Evolutionary conservation across 2,797 vertebrate genomes (phyloP).

Genomic region (Schizopygopsis malacanthus): DNA sequence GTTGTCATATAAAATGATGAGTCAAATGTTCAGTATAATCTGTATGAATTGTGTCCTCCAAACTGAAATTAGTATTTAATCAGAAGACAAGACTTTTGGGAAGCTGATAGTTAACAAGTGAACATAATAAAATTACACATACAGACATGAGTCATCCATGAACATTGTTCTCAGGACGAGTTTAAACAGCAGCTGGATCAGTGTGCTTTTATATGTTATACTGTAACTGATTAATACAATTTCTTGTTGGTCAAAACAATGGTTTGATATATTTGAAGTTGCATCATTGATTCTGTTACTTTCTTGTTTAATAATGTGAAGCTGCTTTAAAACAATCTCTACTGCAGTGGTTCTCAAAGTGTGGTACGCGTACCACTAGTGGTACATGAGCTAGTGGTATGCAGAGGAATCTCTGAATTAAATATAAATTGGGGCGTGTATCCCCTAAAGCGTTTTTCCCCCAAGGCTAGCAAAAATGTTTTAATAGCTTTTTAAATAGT

Average conservation of each 20-base stretch:
- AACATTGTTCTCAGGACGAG: neutral
- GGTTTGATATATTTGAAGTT: neutral
- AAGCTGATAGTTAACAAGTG: slow-evolving; percentile 10
- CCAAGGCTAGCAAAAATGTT: no score
- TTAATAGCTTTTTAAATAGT: no score
- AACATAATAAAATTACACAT: neutral
- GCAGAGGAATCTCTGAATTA: no score
- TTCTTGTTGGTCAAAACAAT: neutral
- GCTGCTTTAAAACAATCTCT: neutral
- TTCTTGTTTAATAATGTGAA: neutral
- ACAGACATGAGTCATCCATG: neutral
- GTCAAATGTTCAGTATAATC: neutral
- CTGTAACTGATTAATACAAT: neutral
- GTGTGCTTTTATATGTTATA: neutral
- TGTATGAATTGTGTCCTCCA: neutral
- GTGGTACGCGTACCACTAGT: no score
- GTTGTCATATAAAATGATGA: neutral
- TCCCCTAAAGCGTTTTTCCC: no score
- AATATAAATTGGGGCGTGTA: no score
- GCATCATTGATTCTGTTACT: neutral
- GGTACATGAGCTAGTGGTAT: no score
- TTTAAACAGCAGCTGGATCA: neutral
- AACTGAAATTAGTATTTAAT: neutral
- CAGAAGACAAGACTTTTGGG: neutral
- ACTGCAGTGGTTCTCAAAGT: no score